Percentiles rank a stretch among this genome's conserved stretches.
Conservation (phyloP, 2,797 vertebrate genomes). For the Chaunax sp. region DNA sequence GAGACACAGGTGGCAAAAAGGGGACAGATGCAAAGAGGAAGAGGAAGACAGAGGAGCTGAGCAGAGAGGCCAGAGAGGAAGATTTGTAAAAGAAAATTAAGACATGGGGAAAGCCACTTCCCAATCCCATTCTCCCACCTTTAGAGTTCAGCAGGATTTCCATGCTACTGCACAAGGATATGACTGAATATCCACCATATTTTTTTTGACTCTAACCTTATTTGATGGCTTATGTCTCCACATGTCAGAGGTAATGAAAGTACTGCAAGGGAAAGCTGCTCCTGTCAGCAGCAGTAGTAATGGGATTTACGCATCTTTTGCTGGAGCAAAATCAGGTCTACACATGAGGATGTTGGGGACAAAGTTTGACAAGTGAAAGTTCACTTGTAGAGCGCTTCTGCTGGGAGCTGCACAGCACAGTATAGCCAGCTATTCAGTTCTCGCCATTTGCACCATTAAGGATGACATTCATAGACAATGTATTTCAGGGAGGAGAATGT, state of each 20-base stretch:
- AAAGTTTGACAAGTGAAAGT: constrained; percentile 54
- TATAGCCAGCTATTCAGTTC: constrained; percentile 13
- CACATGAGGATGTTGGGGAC: constrained; percentile 49
- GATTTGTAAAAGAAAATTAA: constrained; percentile 57
- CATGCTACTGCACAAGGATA: constrained; percentile 72
- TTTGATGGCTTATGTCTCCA: constrained; percentile 81
- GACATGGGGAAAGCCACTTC: constrained; percentile 63
- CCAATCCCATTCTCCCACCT: constrained; percentile 67
- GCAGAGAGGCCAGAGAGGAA: constrained; percentile 49
- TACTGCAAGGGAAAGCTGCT: constrained; percentile 69
- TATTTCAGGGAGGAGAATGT: constrained; percentile 4
- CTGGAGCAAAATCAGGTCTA: constrained; percentile 41
- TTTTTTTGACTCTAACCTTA: constrained; percentile 79
- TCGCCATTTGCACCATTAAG: constrained; percentile 11
- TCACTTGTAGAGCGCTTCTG: constrained; percentile 33
- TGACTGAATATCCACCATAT: constrained; percentile 68
- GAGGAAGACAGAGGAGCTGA: constrained; percentile 49
- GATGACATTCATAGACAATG: constrained; percentile 16
- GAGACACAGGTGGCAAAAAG: constrained; percentile 53
- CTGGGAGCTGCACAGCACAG: constrained; percentile 9
- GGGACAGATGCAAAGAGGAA: constrained; percentile 47
- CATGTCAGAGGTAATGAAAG: constrained; percentile 83
- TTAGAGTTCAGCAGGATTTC: constrained; percentile 76
- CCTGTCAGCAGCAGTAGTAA: constrained; percentile 73
- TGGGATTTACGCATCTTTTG: constrained; percentile 68